Base-by-base conservation (phyloP, 2,113 vertebrate genomes). In the Cranoglanis bouderius region DNA sequence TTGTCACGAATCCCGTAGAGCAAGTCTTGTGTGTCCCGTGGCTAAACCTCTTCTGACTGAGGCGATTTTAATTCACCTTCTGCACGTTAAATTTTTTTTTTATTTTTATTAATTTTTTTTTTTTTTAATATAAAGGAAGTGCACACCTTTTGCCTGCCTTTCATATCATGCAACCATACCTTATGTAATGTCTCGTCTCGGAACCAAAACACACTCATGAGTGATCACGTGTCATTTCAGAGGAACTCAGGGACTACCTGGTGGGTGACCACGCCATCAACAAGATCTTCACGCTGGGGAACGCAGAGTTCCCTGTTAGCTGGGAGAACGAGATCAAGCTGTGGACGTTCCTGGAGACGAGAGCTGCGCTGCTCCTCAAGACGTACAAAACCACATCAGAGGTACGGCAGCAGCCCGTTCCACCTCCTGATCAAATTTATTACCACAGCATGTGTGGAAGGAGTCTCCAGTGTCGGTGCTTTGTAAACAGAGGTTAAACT, bases 301-400 rank as follows among this genome's bases (percentile, higher is more conserved):
- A 98, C 94, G 96, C 96, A 0, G 98, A 99, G 84, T 98, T 98
- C 90, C 98, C 98, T 0, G 96, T 99, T 84, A 99, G 98, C 94
- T 99, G 98, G 98, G 97, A 98, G 84, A 99, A 99, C 24, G 98
- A 99, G 94, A 97, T 98, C 92, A 99, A 97, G 92, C 93, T 99
- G 89, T 99, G 98, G 98, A 97, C 98, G 5, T 99, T 99, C 92
- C 96, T 99, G 3, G 98, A 99, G 95, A 98, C 97, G 59, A 95
- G 98, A 91, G 97, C 98, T 55, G 96, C 97, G 2, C 97, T 99
- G 88, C 97, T 99, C 75, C 94, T 99, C 89, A 99, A 99, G 93
- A 98, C 97, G 26, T 99, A 99, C 92, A 99, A 97, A 93, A 98
- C 98, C 40, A 97, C 96, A 0, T 93, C 96, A 21, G 95, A 97